A percentile compares a stretch with the other conserved stretches of the same genome.
phyloP scores from a whole-genome alignment of 2,888 invertebrate species.

The Aleiodes alternator region DNA sequence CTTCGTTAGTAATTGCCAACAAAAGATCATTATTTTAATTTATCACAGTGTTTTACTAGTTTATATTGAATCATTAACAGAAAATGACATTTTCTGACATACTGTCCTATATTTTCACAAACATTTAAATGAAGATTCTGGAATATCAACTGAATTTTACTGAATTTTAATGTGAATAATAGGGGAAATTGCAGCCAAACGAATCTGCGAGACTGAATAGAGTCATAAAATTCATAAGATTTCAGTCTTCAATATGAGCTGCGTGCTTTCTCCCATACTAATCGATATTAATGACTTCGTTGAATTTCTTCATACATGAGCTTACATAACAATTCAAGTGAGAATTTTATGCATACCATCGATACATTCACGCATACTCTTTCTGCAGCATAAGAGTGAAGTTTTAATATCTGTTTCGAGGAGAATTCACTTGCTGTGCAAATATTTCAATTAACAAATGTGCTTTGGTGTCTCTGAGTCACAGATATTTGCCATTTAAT shows the following conservation, averaged over 20 bases:
- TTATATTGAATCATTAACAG: too few species aligned
- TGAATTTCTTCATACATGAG: neutral
- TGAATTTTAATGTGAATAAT: neutral
- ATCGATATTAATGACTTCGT: neutral
- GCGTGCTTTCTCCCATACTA: constrained; percentile 3
- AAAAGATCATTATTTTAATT: neutral
- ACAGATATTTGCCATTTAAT: too few species aligned
- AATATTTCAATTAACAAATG: too few species aligned
- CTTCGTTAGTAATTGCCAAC: constrained; percentile 36
- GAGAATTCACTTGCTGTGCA: too few species aligned
- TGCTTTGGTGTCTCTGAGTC: too few species aligned
- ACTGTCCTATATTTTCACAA: too few species aligned
- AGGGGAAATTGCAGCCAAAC: neutral
- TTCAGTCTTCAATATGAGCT: neutral
- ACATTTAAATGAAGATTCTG: too few species aligned
- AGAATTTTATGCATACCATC: neutral
- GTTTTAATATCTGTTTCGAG: too few species aligned
- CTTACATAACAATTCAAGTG: neutral
- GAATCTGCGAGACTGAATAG: too few species aligned
- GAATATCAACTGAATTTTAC: neutral
- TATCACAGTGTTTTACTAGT: neutral
- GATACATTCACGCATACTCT: neutral
- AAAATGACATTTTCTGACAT: too few species aligned
- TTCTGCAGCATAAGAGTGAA: too few species aligned
- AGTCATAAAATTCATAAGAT: neutral